phyloP scores from a whole-genome alignment of 2,113 vertebrate species.

The Chaenocephalus aceratus region DNA sequence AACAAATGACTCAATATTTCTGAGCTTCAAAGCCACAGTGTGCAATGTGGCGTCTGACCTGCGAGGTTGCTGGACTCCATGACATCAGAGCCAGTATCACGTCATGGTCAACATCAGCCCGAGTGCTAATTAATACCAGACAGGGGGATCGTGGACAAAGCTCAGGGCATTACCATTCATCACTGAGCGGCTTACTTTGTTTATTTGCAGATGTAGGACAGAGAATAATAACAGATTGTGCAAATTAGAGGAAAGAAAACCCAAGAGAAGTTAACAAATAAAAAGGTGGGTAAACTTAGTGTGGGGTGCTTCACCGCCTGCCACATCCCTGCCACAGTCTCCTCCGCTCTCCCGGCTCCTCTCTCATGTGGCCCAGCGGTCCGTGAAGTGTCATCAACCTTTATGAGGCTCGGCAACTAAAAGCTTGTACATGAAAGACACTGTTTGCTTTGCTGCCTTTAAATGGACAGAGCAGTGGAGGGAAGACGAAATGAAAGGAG shows the following conservation, averaged over 20 bases:
- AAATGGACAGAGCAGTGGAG: conserved; percentile 70
- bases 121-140: conserved; percentile 83
- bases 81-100: conserved; percentile 80
- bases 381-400: conserved; percentile 76
- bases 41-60: conserved; percentile 79
- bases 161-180: conserved; percentile 76
- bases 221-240: conserved; percentile 67
- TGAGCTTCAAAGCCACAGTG: conserved; percentile 68
- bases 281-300: conserved; percentile 52
- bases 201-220: conserved; percentile 75
- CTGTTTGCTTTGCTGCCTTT: conserved; percentile 79
- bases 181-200: conserved; percentile 72
- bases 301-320: conserved; percentile 27
- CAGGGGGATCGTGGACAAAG: conserved; percentile 72
- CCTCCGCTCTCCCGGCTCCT: conserved; percentile 19
- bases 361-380: conserved; percentile 69
- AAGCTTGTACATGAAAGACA: conserved; percentile 81
- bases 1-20: conserved; percentile 76
- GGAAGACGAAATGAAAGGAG: conserved; percentile 33
- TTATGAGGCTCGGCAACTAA: conserved; percentile 77
- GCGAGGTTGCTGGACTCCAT: conserved; percentile 75
- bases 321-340: conserved; percentile 19
- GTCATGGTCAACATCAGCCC: conserved; percentile 78
- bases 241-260: conserved; percentile 66
- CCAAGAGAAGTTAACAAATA: conserved; percentile 59